These are phyloP conservation scores for Tachypleus tridentatus DNA, from an alignment of 1,140 invertebrate genomes.

Conservation along the genomic window DNA sequence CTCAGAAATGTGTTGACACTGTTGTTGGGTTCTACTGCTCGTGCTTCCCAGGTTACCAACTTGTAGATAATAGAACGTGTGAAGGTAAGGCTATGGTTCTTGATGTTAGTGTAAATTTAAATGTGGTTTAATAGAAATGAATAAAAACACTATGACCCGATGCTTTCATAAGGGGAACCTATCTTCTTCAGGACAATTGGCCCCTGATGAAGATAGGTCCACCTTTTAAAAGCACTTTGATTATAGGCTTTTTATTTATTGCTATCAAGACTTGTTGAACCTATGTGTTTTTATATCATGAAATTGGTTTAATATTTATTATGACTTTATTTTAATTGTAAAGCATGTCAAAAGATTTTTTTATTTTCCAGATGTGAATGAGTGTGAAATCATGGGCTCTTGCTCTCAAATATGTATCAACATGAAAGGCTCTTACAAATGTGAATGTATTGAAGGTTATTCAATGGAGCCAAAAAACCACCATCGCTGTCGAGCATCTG, in stretches of 20 bases:
- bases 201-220: not conserved
- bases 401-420: slow-evolving; percentile 91
- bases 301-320: slow-evolving; percentile 2
- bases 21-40: slow-evolving; percentile 62
- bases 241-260: not conserved
- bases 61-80: slow-evolving; percentile 59
- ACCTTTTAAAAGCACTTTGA: not conserved
- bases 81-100: slow-evolving; percentile 43
- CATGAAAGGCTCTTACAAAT: slow-evolving; percentile 81
- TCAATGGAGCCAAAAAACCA: slow-evolving; percentile 54
- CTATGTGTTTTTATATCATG: not conserved
- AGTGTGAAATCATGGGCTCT: slow-evolving; percentile 67
- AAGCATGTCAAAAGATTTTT: not conserved
- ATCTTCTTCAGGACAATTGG: no score
- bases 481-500: no score
- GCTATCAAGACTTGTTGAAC: not conserved
- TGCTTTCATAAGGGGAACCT: not conserved
- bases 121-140: slow-evolving; percentile 4
- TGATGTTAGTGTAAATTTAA: no score
- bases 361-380: slow-evolving; percentile 66
- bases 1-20: slow-evolving; percentile 64
- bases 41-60: slow-evolving; percentile 54
- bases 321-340: not conserved
- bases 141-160: not conserved
- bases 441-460: slow-evolving; percentile 78